Evolutionary conservation across 1,140 invertebrate species (phyloP), one percentile per base, ranked within the genome.

Genomic region (Coenobita brevimanus): DNA sequence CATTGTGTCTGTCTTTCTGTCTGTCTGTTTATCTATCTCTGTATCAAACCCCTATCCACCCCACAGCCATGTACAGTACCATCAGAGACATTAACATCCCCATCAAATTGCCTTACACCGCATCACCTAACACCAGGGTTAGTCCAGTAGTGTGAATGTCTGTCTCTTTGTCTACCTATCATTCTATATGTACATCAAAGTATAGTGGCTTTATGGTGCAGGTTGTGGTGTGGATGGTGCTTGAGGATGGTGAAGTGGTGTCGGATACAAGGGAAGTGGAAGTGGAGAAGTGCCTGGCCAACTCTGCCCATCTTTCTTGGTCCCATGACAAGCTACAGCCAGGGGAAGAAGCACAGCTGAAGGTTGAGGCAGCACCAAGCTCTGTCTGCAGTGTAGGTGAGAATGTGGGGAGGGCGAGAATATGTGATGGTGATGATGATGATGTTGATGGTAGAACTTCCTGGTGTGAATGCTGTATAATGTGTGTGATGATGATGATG

Each of bases 371-470:
- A 21, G 38, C 38, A 17, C 46, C 79, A 24, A 41, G 38, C 21
- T 64, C 79, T 21, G 21, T 81, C 79, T 81, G 79, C 46, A 69
- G 79, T 13, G 13, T 81, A 33, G 64, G 79, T 71, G 10, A 71
- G 67, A 27, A 71, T 71, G 15, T 8, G 24, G 24, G 24, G 2
- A 13, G 24, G 27, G 1, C 2, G 10, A 62, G 27, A 62, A 33
- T 10, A 2, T 50, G 46, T 50, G 6, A 50, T 50, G 46, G 46
- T 50, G 6, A 6, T 50, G 46, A 50, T n/a, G n/a, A n/a, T n/a
- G n/a, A n/a, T n/a, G n/a, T n/a, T n/a, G n/a, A n/a, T n/a, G n/a
- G n/a, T n/a, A n/a, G n/a, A n/a, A n/a, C n/a, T n/a, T n/a, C n/a
- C n/a, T n/a, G n/a, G n/a, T n/a, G n/a, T n/a, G n/a, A n/a, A n/a